These are phyloP conservation scores for Oithona nana DNA, from an alignment of 2,888 invertebrate species.

Conservation along the genomic window DNA sequence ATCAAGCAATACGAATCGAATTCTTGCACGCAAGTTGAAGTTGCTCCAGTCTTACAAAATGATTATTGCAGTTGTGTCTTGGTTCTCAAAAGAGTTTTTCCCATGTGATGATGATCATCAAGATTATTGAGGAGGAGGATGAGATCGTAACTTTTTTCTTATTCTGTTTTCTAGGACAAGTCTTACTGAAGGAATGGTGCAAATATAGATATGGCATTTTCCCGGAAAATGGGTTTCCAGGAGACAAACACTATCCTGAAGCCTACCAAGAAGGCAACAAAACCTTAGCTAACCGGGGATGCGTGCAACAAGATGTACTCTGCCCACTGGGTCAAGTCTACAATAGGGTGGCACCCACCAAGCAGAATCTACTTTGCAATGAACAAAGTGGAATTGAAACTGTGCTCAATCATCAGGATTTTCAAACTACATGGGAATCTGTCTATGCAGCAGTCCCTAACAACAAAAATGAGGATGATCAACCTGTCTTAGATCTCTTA, in stretches of 20 bases:
- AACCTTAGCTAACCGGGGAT: not conserved
- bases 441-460: not conserved
- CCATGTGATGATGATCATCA: no score
- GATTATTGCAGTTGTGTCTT: no score
- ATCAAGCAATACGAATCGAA: no score
- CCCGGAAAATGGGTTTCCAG: slow-evolving; percentile 3
- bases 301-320: not conserved
- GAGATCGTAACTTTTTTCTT: no score
- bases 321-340: slow-evolving; percentile 3
- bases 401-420: slow-evolving; percentile 1
- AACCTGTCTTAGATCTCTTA: not conserved
- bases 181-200: slow-evolving; percentile 8
- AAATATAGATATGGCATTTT: slow-evolving; percentile 13
- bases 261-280: slow-evolving; percentile 6
- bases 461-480: not conserved
- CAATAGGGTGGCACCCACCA: slow-evolving; percentile 9
- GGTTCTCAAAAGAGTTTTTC: no score
- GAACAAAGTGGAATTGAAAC: slow-evolving; percentile 2
- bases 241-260: slow-evolving; percentile 3
- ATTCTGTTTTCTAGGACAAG: slow-evolving; percentile 8
- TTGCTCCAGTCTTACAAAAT: no score
- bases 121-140: no score
- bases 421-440: not conserved
- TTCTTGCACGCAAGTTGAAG: no score
- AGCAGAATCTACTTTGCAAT: slow-evolving; percentile 11